phyloP scores from a whole-genome alignment of 2,888 invertebrate species.

The Hypolimnas misippus region DNA sequence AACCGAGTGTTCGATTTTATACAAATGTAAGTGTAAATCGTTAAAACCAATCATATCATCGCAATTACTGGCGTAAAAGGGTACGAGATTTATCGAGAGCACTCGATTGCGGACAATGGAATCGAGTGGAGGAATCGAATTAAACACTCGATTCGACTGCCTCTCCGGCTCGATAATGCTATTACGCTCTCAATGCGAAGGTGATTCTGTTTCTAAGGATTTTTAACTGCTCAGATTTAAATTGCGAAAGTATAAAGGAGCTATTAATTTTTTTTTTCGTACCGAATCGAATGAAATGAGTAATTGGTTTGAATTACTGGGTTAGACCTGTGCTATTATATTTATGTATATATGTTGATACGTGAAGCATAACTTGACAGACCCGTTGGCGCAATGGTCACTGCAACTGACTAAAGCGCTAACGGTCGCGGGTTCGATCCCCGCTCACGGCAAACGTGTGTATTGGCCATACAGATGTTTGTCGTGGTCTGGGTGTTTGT shows the following conservation, averaged over 20 bases:
- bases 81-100: conserved; percentile 37
- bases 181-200: conserved; percentile 45
- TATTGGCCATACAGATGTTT: no score
- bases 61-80: conserved; percentile 25
- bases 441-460: no score
- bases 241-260: background rate
- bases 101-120: conserved; percentile 39
- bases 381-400: no score
- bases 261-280: background rate
- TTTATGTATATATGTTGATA: no score
- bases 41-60: conserved; percentile 24
- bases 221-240: background rate
- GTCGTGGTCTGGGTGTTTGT: no score
- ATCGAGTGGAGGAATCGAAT: conserved; percentile 50
- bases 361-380: no score
- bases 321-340: no score
- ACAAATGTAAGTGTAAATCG: background rate
- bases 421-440: no score
- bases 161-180: conserved; percentile 47
- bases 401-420: no score
- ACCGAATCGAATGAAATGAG: no score
- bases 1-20: conserved; percentile 4
- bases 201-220: background rate
- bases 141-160: conserved; percentile 52
- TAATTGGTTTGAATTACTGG: no score